Conservation (phyloP, 2,888 invertebrate genomes). For the Hymenopus coronatus region DNA sequence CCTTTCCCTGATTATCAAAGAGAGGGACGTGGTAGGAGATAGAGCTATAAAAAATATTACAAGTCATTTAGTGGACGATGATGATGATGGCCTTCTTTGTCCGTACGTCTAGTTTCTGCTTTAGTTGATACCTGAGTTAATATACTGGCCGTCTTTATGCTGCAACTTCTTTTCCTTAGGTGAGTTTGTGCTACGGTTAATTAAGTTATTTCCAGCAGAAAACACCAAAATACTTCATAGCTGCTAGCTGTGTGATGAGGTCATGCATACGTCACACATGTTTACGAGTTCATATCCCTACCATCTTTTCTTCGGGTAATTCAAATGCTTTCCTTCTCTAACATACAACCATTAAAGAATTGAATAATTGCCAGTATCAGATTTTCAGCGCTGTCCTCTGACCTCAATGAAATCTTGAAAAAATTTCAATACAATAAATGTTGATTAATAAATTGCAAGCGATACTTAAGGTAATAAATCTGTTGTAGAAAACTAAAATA, state of each 20-base stretch:
- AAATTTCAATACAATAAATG: no score
- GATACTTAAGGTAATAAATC: no score
- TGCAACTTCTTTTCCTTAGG: background rate
- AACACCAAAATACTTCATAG: no score
- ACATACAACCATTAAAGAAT: no score
- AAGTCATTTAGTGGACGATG: background rate
- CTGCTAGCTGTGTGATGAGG: background rate
- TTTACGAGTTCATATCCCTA: no score
- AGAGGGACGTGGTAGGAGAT: background rate
- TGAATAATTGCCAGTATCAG: no score
- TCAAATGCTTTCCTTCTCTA: no score
- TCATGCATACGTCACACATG: background rate
- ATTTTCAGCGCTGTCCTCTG: no score
- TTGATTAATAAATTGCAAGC: no score
- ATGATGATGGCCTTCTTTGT: background rate
- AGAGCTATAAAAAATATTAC: background rate
- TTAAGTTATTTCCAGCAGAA: background rate
- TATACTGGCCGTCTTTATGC: background rate
- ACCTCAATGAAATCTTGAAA: no score
- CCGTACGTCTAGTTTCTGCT: background rate
- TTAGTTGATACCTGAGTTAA: background rate
- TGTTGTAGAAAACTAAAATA: no score
- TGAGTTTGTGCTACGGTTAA: background rate
- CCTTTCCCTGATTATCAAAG: background rate
- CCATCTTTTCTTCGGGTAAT: no score